Percentiles rank a stretch among this genome's conserved stretches.
Evolutionary conservation across 2,888 invertebrate species (phyloP).

Genomic region (Habrosyne pyritoides): DNA sequence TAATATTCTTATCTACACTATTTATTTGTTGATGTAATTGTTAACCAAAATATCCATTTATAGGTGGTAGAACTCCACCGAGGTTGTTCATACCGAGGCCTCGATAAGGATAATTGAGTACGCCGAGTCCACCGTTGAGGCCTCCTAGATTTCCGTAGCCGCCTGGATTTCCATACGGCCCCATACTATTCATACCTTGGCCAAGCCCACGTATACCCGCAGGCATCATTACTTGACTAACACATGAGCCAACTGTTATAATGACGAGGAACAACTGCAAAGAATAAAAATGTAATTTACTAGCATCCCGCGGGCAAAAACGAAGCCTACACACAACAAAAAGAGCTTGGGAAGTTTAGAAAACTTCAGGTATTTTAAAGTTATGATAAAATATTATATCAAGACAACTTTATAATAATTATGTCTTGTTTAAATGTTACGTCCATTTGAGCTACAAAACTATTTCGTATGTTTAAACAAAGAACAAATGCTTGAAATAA

Average conservation of each 20-base stretch:
- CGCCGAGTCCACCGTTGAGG: background rate
- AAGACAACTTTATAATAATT: too few species aligned
- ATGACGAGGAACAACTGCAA: background rate
- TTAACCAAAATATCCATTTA: background rate
- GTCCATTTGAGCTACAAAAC: too few species aligned
- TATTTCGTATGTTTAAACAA: too few species aligned
- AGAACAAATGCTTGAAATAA: too few species aligned
- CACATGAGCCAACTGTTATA: background rate
- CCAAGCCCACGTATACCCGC: background rate
- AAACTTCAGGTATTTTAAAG: too few species aligned
- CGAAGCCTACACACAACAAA: too few species aligned
- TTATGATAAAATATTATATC: too few species aligned
- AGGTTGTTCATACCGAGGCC: background rate
- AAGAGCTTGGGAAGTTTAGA: too few species aligned
- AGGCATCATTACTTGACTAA: background rate
- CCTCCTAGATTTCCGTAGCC: background rate
- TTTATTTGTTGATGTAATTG: background rate
- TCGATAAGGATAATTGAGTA: background rate
- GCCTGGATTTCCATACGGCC: constrained; percentile 1
- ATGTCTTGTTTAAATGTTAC: too few species aligned
- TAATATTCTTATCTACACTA: too few species aligned
- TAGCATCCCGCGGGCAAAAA: too few species aligned
- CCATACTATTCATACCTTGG: background rate
- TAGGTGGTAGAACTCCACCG: background rate
- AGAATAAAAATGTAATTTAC: background rate